Base-by-base conservation (phyloP, 2,113 vertebrate genomes). In the Nanorana parkeri region DNA sequence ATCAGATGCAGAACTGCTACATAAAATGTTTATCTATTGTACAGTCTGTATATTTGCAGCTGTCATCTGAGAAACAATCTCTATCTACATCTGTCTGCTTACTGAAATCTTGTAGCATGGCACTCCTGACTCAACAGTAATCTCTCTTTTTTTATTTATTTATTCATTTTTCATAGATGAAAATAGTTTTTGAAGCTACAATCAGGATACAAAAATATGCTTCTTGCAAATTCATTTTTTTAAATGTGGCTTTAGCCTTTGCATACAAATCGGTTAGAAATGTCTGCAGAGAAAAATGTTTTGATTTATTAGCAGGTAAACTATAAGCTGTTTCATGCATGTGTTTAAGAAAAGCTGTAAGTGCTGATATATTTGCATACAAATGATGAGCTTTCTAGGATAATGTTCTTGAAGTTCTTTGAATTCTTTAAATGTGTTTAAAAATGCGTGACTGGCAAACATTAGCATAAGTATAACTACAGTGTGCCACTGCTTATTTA, bases 1-100 rank as follows among this genome's bases (percentile, higher is more conserved):
- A 79, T 68, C 65, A 79, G 52, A 68, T 68, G 28, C 77, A 68
- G 65, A 79, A 60, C 58, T 58, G 65, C 28, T 68, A 68, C 65
- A 79, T 54, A 68, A 21, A 68, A 60, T 58, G 52, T 79, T 79
- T 79, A 68, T 60, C 77, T 5, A 68, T 60, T 23, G 26, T 68
- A 65, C 66, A 60, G 54, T 36, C 29, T 36, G 66, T 68, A 17
- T 78, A 19, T 79, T 68, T 79, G 77, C 29, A 68, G 77, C 77
- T 79, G 77, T 79, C 77, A 79, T 68, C 54, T 58, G 28, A 54
- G 24, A 19, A 29, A 51, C 54, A 32, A 79, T 68, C 64, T 20
- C 52, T 78, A 52, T 17, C 76, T 66, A 67, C 21, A 68, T 68
- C 77, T 55, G 23, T 36, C 65, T 79, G 61, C 54, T 66, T 24